phyloP scores from a whole-genome alignment of 2,113 vertebrate species.

The Cisticola juncidis region DNA sequence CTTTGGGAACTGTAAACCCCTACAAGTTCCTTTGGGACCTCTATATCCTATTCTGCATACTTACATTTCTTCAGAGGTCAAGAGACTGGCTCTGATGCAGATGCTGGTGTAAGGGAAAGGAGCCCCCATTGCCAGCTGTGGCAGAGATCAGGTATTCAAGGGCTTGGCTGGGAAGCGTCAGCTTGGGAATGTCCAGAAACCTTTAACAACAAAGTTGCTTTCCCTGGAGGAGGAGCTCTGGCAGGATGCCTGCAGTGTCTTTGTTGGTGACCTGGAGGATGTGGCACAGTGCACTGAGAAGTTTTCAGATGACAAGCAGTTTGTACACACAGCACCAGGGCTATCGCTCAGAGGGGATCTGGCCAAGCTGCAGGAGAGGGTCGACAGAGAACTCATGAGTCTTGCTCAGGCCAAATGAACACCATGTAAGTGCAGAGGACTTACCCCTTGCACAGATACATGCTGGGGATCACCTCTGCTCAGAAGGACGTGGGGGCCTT shows the following conservation, averaged over 20 bases:
- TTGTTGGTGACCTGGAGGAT: not conserved
- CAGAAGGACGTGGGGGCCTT: rapidly evolving
- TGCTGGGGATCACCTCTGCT: not conserved
- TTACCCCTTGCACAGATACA: not conserved
- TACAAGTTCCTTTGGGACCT: not conserved
- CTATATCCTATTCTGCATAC: not conserved
- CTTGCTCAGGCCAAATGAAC: not conserved
- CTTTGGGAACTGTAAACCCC: not conserved
- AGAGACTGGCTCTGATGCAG: not conserved
- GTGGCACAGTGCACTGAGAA: not conserved
- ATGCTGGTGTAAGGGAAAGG: not conserved
- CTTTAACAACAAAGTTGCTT: not conserved
- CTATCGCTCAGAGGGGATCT: not conserved
- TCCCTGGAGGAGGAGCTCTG: not conserved
- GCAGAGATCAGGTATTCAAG: not conserved
- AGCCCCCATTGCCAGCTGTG: not conserved
- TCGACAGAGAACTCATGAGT: not conserved
- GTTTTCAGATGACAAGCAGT: not conserved
- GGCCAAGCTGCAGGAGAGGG: not conserved
- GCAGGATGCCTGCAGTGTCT: not conserved
- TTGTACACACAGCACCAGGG: not conserved
- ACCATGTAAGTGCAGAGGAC: rapidly evolving
- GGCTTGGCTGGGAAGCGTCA: not conserved
- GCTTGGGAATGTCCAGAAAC: not conserved
- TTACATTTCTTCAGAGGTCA: not conserved